Base-by-base conservation (phyloP, 1,140 invertebrate species). In the Cherax destructor region DNA sequence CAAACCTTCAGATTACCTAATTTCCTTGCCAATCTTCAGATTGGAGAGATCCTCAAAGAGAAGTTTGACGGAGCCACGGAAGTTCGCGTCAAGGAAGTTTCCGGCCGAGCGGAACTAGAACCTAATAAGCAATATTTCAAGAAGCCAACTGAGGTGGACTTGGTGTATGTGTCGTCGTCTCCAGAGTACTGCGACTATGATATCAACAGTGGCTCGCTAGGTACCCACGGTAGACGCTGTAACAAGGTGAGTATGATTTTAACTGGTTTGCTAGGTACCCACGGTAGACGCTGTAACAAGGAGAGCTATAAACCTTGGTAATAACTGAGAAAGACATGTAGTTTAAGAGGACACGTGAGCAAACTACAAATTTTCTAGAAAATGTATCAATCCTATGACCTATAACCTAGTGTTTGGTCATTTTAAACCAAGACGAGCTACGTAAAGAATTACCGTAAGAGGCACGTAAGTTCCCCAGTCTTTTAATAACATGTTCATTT, bases 111-210 rank as follows among this genome's bases (percentile, higher is more conserved):
- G 24, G 92, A 93, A 83, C 92, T 94, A 13, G 93, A 93, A 30
- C 94, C 94, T 7, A 91, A 93, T 41, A 92, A 93, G 52, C 92
- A 93, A 30, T 92, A 92, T 59, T 94, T 93, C 90, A 94, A 88
- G 94, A 94, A 88, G 93, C 93, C 93, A 92, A 93, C 94, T 92
- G 94, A 94, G 24, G 94, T 94, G 52, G 97, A 98, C 94, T 94
- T 98, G 86, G 97, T 98, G 10, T 98, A 96, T 94, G 95, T 98
- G 89, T 97, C 98, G 93, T 97, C 97, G 90, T 97, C 97, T 72
- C 97, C 97, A 0, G 97, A 98, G 94, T 98, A 97, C 93, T 98
- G 98, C 94, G 97, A 98, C 94, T 96, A 93, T 21, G 97, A 99
- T 94, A 93, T 96, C 30, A 94, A 95, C 4, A 94, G 95, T 11